Evolutionary conservation across 2,113 vertebrate species (phyloP).

Genomic region (Cinclus mexicanus): DNA sequence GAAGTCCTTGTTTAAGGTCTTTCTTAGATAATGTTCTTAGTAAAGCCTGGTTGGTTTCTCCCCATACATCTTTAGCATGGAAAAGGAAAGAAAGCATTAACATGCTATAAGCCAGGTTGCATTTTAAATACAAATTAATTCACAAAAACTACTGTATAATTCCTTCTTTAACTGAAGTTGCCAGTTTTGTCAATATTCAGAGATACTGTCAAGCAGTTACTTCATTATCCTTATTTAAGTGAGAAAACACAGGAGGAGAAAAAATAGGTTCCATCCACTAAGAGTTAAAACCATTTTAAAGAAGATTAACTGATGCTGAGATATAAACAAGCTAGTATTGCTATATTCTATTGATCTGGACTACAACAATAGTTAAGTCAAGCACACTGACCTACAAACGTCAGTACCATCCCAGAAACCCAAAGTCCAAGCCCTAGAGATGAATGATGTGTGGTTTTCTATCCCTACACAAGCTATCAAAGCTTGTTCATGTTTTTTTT

Average conservation of each 20-base stretch:
- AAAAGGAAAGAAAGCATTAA: not conserved
- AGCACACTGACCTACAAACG: not conserved
- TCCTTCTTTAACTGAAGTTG: not conserved
- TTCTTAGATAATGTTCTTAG: not conserved
- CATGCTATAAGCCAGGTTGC: not conserved
- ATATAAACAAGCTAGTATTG: not conserved
- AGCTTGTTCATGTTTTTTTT: not conserved
- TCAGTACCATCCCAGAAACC: not conserved
- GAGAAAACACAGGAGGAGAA: not conserved
- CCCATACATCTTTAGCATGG: not conserved
- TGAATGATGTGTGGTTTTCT: not conserved
- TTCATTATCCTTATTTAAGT: not conserved
- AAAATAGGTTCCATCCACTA: not conserved
- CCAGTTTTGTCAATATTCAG: not conserved
- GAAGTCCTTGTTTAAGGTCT: not conserved
- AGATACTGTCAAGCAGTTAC: not conserved
- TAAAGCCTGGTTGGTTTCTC: not conserved
- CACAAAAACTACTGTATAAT: not conserved
- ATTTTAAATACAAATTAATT: not conserved
- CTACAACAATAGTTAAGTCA: not conserved
- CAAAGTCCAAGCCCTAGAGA: not conserved
- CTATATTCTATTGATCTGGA: rapidly evolving
- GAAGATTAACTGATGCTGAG: not conserved
- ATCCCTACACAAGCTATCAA: not conserved
- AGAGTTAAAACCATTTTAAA: not conserved